Evolutionary conservation across 2,113 vertebrate genomes (phyloP).

Genomic region (Neodon shergylaensis): DNA sequence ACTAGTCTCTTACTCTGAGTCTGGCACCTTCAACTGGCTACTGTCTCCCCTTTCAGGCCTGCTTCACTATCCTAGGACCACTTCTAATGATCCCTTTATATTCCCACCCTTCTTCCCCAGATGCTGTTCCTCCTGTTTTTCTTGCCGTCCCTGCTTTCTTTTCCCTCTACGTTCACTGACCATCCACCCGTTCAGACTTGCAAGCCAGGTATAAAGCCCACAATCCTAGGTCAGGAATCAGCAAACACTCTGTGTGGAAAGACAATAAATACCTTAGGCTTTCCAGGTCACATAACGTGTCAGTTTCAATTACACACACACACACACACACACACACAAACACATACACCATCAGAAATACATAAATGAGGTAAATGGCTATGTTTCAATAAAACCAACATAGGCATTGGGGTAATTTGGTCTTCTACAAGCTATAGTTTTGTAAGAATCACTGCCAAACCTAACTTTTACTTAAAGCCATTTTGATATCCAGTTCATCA

Average conservation of each 20-base stretch:
- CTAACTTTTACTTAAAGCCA: not conserved
- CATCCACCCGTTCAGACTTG: not conserved
- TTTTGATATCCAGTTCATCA: not conserved
- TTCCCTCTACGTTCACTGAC: not conserved
- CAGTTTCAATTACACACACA: not conserved
- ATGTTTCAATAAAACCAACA: not conserved
- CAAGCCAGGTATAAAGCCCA: not conserved
- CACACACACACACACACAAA: not conserved
- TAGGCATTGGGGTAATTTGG: not conserved
- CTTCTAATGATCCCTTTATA: not conserved
- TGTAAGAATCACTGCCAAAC: not conserved
- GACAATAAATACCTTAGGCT: slow-evolving; percentile 12
- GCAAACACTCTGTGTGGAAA: not conserved
- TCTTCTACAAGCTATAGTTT: not conserved
- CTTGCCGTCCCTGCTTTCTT: not conserved
- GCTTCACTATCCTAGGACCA: not conserved
- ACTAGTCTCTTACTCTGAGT: not conserved
- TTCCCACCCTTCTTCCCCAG: not conserved
- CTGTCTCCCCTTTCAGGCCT: not conserved
- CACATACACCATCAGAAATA: not conserved
- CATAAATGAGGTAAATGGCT: not conserved
- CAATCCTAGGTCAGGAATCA: slow-evolving; percentile 1
- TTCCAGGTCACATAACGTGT: not conserved
- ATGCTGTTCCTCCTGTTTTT: not conserved
- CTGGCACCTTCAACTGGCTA: not conserved